Conservation (phyloP, 1,140 invertebrate genomes). For the Eriosoma lanigerum region DNA sequence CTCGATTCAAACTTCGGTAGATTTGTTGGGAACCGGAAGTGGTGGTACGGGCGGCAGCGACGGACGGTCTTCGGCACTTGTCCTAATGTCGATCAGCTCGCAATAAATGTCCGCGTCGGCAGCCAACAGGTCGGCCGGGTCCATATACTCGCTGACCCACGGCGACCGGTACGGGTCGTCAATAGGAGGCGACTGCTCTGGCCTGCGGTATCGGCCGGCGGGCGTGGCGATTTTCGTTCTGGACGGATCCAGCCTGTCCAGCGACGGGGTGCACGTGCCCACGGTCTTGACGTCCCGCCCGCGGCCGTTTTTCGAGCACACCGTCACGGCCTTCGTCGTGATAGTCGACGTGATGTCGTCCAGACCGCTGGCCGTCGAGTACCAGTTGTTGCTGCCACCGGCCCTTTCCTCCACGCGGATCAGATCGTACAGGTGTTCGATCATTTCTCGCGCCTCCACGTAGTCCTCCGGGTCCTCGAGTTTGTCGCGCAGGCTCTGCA, state of each 20-base stretch:
- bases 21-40: not conserved
- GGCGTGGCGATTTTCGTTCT: not conserved
- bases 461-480: slow-evolving; percentile 73
- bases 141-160: slow-evolving; percentile 61
- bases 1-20: not conserved
- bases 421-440: slow-evolving; percentile 75
- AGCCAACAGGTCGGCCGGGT: slow-evolving; percentile 60
- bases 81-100: slow-evolving; percentile 10
- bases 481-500: slow-evolving; percentile 69
- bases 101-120: slow-evolving; percentile 25
- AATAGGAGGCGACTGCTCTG: slow-evolving; percentile 54
- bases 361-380: slow-evolving; percentile 60
- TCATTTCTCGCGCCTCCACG: slow-evolving; percentile 73
- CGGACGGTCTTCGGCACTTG: no score
- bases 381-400: slow-evolving; percentile 59
- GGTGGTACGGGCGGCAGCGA: not conserved
- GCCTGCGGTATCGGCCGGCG: slow-evolving; percentile 57
- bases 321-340: slow-evolving; percentile 49
- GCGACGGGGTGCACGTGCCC: slow-evolving; percentile 65
- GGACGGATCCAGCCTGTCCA: slow-evolving; percentile 64
- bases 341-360: slow-evolving; percentile 61
- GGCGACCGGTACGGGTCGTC: slow-evolving; percentile 54
- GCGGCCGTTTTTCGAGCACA: slow-evolving; percentile 53
- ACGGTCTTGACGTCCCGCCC: slow-evolving; percentile 56
- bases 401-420: slow-evolving; percentile 71